Conservation (phyloP, 2,888 invertebrate genomes). For the Trachelus iudaicus region DNA sequence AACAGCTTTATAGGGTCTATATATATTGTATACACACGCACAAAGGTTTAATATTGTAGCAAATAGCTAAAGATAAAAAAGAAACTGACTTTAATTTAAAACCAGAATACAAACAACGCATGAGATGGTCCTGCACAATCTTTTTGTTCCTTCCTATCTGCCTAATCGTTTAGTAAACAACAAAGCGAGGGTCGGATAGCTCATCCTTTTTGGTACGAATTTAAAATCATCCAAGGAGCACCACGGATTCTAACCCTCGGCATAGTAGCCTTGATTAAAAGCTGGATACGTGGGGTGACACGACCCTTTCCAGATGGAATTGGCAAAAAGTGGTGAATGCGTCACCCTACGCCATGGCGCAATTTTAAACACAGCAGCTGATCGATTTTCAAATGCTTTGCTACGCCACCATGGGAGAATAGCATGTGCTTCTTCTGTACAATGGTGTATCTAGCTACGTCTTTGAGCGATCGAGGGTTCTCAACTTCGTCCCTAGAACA, state of each 20-base stretch:
- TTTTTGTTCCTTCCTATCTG: background rate
- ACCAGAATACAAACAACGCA: background rate
- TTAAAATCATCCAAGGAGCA: conserved; percentile 13
- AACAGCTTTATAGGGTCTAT: too few relatives aligned
- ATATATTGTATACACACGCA: too few relatives aligned
- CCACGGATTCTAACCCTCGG: conserved; percentile 2
- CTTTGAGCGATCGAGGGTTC: background rate
- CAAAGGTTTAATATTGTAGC: background rate
- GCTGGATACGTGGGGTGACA: conserved; percentile 1
- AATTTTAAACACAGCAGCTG: conserved; percentile 1
- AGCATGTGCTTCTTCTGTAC: background rate
- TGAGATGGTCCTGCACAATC: background rate
- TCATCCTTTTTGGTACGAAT: background rate
- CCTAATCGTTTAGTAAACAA: background rate
- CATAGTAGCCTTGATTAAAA: conserved; percentile 13
- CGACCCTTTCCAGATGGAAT: conserved; percentile 1
- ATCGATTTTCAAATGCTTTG: background rate
- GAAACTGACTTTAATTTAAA: background rate
- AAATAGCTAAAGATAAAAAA: background rate
- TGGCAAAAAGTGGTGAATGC: background rate
- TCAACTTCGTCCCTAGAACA: background rate
- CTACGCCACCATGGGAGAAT: background rate
- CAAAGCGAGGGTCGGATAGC: background rate
- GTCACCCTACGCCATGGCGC: background rate
- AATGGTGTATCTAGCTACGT: background rate